A percentile compares a stretch with the other conserved stretches of the same genome.
phyloP scores from a whole-genome alignment of 2,797 vertebrate genomes.

The Anguilla pacifica region DNA sequence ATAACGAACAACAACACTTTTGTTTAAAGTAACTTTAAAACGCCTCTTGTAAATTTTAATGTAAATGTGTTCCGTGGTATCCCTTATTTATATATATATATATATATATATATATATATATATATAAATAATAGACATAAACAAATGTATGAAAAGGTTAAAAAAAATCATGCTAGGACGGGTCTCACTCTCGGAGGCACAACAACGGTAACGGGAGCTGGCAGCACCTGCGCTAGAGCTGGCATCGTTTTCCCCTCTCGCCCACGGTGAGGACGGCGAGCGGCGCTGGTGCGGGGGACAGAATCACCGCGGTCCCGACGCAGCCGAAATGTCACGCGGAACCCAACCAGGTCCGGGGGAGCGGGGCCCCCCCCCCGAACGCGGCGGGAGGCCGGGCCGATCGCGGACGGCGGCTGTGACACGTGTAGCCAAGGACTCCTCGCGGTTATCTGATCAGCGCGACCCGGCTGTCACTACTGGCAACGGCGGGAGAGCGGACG shows the following conservation, averaged over 20 bases:
- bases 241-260: conserved; percentile 54
- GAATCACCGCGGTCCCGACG: conserved; percentile 35
- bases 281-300: background rate
- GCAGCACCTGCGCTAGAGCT: conserved; percentile 70
- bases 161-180: conserved; percentile 56
- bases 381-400: conserved; percentile 67
- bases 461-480: conserved; percentile 66
- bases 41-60: background rate
- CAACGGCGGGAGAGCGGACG: conserved; percentile 60
- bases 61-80: conserved; percentile 19
- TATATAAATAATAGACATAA: background rate
- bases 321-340: conserved; percentile 39
- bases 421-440: conserved; percentile 73
- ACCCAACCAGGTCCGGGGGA: conserved; percentile 60
- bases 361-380: conserved; percentile 59
- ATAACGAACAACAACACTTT: conserved; percentile 2
- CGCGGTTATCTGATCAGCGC: conserved; percentile 76
- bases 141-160: background rate
- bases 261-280: conserved; percentile 58
- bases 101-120: background rate
- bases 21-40: conserved; percentile 19
- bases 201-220: conserved; percentile 71
- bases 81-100: background rate
- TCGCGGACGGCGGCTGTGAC: conserved; percentile 69
- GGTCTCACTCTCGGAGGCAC: conserved; percentile 64